Conservation (phyloP, 2,113 vertebrate genomes). For the Phocoena phocoena region DNA sequence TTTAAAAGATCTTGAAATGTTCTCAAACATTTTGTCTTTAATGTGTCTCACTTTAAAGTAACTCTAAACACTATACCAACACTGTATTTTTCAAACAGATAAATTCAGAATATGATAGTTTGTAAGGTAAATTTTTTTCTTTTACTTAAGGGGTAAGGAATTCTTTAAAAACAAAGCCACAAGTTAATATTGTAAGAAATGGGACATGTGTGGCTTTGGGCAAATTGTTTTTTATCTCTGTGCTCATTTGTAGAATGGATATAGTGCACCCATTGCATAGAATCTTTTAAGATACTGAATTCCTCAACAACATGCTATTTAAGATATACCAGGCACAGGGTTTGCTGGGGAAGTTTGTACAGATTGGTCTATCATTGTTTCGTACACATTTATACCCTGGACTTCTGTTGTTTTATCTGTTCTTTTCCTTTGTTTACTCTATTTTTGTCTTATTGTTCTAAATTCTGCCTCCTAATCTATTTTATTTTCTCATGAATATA, state of each 20-base stretch:
- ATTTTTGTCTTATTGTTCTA: conserved; percentile 21
- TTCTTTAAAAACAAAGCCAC: not conserved
- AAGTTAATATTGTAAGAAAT: not conserved
- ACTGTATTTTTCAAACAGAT: conserved; percentile 32
- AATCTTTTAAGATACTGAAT: not conserved
- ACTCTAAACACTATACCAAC: not conserved
- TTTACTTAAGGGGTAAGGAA: not conserved
- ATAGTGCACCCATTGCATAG: not conserved
- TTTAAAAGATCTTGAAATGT: conserved; percentile 38
- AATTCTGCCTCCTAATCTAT: not conserved
- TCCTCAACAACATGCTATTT: not conserved
- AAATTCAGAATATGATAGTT: not conserved
- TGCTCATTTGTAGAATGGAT: not conserved
- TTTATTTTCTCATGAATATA: not conserved
- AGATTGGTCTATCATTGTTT: not conserved
- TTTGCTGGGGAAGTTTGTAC: not conserved
- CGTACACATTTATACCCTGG: not conserved
- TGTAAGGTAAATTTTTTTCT: conserved; percentile 19
- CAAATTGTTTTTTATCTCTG: not conserved
- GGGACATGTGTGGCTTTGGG: not conserved
- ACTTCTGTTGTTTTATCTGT: conserved; percentile 15
- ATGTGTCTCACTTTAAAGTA: conserved; percentile 16
- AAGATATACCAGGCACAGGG: not conserved
- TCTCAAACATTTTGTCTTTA: conserved; percentile 46
- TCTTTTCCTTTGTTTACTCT: conserved; percentile 2